A percentile compares a stretch with the other conserved stretches of the same genome.
phyloP scores from a whole-genome alignment of 2,113 vertebrate genomes.

The Amblyornis subalaris region DNA sequence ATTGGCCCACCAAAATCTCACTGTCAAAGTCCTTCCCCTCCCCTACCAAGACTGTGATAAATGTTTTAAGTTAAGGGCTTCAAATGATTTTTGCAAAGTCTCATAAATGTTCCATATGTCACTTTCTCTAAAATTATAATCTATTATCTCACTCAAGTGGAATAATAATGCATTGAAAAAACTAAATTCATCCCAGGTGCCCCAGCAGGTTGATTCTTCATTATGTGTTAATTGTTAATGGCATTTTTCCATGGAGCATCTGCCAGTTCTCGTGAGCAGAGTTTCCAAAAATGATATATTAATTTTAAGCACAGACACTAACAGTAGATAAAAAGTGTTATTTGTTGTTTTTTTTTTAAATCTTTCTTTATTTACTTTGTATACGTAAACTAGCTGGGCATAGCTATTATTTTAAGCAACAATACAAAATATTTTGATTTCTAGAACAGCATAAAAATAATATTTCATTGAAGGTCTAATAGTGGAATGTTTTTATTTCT shows the following conservation, averaged over 20 bases:
- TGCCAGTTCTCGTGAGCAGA: slow-evolving; percentile 38
- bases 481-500: not conserved
- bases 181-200: slow-evolving; percentile 58
- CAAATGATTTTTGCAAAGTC: slow-evolving; percentile 33
- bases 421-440: not conserved
- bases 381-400: not conserved
- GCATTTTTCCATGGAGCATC: slow-evolving; percentile 50
- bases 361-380: not conserved
- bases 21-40: not conserved
- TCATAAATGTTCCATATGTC: slow-evolving; percentile 47
- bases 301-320: slow-evolving; percentile 11
- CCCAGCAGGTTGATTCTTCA: slow-evolving; percentile 56
- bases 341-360: not conserved
- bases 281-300: slow-evolving; percentile 34
- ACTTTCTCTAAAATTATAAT: slow-evolving; percentile 55
- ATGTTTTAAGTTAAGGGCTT: slow-evolving; percentile 28
- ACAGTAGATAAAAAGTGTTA: not conserved
- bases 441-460: not conserved
- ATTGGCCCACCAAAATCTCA: not conserved
- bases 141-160: slow-evolving; percentile 55
- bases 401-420: not conserved
- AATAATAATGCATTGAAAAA: slow-evolving; percentile 50
- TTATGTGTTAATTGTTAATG: slow-evolving; percentile 64
- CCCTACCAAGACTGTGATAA: not conserved
- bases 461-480: not conserved